Percentiles rank a stretch among this genome's conserved stretches.
phyloP scores from a whole-genome alignment of 2,797 vertebrate species.

The Sebastes elongatus region DNA sequence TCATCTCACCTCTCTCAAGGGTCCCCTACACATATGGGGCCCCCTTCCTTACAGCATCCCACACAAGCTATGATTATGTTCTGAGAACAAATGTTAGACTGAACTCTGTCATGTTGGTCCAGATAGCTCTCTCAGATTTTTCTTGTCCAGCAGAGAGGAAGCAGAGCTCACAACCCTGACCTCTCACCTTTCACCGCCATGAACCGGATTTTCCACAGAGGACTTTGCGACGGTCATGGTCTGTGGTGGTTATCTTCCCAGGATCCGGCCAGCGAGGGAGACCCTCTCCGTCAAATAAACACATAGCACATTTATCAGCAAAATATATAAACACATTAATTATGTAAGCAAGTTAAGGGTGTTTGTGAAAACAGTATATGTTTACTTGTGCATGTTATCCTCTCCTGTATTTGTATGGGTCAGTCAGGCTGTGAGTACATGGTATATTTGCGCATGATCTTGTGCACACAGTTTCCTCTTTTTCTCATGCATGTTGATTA shows the following conservation, averaged over 20 bases:
- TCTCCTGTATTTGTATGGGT: neutral
- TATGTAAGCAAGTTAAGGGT: slow-evolving; percentile 34
- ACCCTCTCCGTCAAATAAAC: slow-evolving; percentile 65
- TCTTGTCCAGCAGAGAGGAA: slow-evolving; percentile 62
- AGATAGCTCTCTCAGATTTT: slow-evolving; percentile 29
- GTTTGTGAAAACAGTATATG: slow-evolving; percentile 24
- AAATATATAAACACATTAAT: slow-evolving; percentile 58
- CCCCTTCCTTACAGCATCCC: slow-evolving; percentile 18
- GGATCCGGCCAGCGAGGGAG: slow-evolving; percentile 38
- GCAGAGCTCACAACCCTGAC: slow-evolving; percentile 49
- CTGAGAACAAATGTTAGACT: slow-evolving; percentile 46
- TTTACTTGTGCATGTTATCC: slow-evolving; percentile 8
- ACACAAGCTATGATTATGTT: slow-evolving; percentile 32
- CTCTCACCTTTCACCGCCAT: slow-evolving; percentile 51
- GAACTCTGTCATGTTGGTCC: slow-evolving; percentile 30
- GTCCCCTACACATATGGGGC: slow-evolving; percentile 18
- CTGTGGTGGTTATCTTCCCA: slow-evolving; percentile 72
- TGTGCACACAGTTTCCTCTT: neutral
- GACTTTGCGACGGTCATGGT: slow-evolving; percentile 25
- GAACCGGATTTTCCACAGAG: slow-evolving; percentile 68
- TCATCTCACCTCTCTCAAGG: slow-evolving; percentile 53
- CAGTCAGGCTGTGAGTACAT: neutral
- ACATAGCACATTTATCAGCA: slow-evolving; percentile 68
- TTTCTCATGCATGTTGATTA: slow-evolving; percentile 15
- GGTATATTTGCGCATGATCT: neutral